Base-by-base conservation (phyloP, 2,797 vertebrate genomes). In the Diceros bicornis region DNA sequence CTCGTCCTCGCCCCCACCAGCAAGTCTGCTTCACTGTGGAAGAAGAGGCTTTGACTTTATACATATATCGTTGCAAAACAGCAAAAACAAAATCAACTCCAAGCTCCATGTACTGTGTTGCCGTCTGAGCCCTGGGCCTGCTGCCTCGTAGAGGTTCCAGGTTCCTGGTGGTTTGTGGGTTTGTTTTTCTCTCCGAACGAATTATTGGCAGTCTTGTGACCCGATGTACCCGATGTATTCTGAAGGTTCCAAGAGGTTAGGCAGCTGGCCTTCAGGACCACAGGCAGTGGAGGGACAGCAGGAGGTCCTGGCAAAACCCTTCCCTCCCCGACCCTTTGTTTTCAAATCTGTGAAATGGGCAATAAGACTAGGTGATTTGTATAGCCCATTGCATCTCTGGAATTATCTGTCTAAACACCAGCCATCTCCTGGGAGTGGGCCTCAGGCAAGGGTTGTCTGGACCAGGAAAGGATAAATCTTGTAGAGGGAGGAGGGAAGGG, bases 1-100 rank as follows among this genome's bases (percentile, higher is more conserved):
- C 47, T 64, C 10, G 9, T 57, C 25, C 32, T 59, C 1, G 2
- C 27, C 34, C 68, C 57, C 66, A 68, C 27, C 57, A n/a, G 37
- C 18, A 94, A 27, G 16, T 55, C 61, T 82, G 83, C 77, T 41
- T 82, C 96, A 75, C 72, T 83, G 71, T 79, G 95, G 91, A 93
- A 79, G 59, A 89, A 85, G 93, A 94, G 89, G 93, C 69, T 72
- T 82, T 86, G 81, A 94, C 83, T 87, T 81, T 93, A 7, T 61
- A 14, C 10, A 16, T n/a, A 8, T 4, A 18, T 69, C 7, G 32
- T 66, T 62, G 11, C 37, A 57, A 47, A 96, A 57, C 18, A 62
- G 82, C 90, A 92, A 93, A 93, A 88, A 8, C 27, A 14, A 23
- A 69, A 34, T n/a, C 50, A 6, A 21, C 47, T 75, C 68, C 1